Base-by-base conservation (phyloP, 2,888 invertebrate species). In the Drosophila meridiana region DNA sequence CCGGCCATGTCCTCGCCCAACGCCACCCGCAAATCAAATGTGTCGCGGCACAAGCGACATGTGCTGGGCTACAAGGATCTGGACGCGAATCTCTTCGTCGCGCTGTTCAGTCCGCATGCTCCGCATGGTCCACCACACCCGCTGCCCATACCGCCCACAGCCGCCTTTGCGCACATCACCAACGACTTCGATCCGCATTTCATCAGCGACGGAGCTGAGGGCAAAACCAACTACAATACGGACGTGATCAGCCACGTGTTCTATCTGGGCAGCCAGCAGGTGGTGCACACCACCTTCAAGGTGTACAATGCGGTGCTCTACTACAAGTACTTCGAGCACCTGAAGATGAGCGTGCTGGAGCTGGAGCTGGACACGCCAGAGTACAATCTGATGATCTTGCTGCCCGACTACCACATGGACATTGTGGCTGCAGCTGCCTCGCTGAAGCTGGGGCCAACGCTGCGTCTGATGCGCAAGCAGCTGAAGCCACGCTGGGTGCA, bases 341-440 rank as follows among this genome's bases (percentile, higher is more conserved):
- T 97, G 78, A 95, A 96, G 84, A 95, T 97, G 11, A 94, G 96
- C 52, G 96, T 96, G 2, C 93, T 97, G 60, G 96, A 96, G 76
- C 94, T 97, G 88, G 97, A 97, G 13, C 92, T 97, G 62, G 97
- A 97, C 91, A 97, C 97, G 79, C 95, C 95, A 0, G 95, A 96
- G 65, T 97, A 97, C 91, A 97, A 96, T 89, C 94, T 97, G 48
- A 94, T 97, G 62, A 95, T 97, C 53, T 92, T 97, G 59, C 93
- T 97, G 75, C 97, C 97, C 2, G 94, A 95, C 64, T 94, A 95
- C 60, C 94, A 94, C 53, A 95, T 95, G 47, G 95, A 95, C 52
- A 94, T 97, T 61, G 94, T 95, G 58, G 94, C 95, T 34, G 93
- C 97, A 65, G 94, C 96, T 26, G 94, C 95, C 38, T 94, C 96